Percentiles rank a stretch among this genome's conserved stretches.
Evolutionary conservation across 2,113 vertebrate species (phyloP).

Genomic region (Mustela lutreola): DNA sequence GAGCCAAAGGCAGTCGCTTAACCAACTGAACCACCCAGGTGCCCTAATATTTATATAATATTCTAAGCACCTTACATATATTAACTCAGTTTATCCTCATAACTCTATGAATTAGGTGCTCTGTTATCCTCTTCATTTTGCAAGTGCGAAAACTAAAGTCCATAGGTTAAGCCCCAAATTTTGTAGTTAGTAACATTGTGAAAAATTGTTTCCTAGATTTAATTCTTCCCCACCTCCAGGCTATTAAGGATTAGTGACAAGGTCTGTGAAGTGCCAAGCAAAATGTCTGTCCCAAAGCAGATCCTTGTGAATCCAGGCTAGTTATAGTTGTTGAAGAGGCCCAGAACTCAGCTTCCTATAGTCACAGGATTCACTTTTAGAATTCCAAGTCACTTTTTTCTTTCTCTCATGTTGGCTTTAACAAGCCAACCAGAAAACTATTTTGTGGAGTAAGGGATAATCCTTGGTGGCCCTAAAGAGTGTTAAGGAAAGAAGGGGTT

Average conservation of each 20-base stretch:
- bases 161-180: not conserved
- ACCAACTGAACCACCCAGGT: no score
- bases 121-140: not conserved
- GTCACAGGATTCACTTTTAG: not conserved
- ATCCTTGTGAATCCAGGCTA: constrained; percentile 6
- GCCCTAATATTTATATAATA: constrained; percentile 13
- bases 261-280: constrained; percentile 21
- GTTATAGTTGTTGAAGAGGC: constrained; percentile 17
- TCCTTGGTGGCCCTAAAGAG: not conserved
- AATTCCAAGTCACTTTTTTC: constrained; percentile 34
- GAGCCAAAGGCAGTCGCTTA: no score
- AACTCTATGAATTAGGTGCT: not conserved
- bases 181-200: constrained; percentile 18
- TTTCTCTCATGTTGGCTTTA: constrained; percentile 15
- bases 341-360: not conserved
- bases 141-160: constrained; percentile 44
- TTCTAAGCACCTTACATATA: not conserved
- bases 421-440: not conserved
- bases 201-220: constrained; percentile 55
- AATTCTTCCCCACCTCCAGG: not conserved
- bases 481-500: constrained; percentile 13
- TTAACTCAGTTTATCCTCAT: constrained; percentile 11
- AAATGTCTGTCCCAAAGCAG: constrained; percentile 22
- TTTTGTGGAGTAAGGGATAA: not conserved
- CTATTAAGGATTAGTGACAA: constrained; percentile 56